Base-by-base conservation (phyloP, 2,888 invertebrate species). In the Deilephila porcellus region DNA sequence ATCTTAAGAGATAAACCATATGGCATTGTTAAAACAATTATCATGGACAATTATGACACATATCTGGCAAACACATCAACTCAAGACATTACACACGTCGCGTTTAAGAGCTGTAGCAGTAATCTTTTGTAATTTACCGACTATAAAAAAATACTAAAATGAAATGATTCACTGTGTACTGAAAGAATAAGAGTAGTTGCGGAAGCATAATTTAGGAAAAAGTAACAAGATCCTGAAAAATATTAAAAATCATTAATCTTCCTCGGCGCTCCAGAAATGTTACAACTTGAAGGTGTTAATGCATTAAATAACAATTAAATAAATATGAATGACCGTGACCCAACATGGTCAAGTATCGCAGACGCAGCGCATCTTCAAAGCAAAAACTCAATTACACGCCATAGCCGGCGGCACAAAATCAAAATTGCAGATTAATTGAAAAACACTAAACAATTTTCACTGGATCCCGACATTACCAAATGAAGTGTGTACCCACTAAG, bases 351-450 rank as follows among this genome's bases (percentile, higher is more conserved):
- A 53, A 32, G 53, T 62, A 70, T 71, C 20, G 17, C 53, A 62
- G 34, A 60, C 62, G 70, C 45, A 72, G 67, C 60, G 70, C 63
- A 25, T 59, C 59, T 29, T 25, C 72, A 59, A 25, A 29, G 37
- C 25, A 73, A 73, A 73, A 73, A 73, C 73, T 71, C 73, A 63
- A 71, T 62, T 25, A 71, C 71, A 25, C 34, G 14, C 71, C 34
- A 74, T 73, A 17, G 17, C 73, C 73, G 56, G 67, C 71, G 81
- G 75, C 76, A 79, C 76, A 79, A 79, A 77, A 78, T 78, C 77
- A 82, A 81, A 82, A 83, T 77, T 79, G 79, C 77, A 82, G 77
- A 80, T 79, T 77, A 75, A 76, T 70, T 25, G 4, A 53, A n/a
- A 70, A 76, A 80, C 79, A 81, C 77, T 74, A 73, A 77, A 73